Evolutionary conservation across 2,113 vertebrate species (phyloP).

Genomic region (human (Homo sapiens)): GRCh38 chr19:39467501-39468000

Average conservation of each 20-base stretch:
- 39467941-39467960: not conserved
- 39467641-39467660: not conserved
- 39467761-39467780: not conserved
- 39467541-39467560: not conserved
- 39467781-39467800: not conserved
- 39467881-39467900: not conserved
- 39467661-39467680: not conserved
- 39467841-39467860: not conserved
- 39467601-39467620: not conserved
- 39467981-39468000: not conserved
- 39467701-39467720: not conserved
- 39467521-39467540: fast-evolving
- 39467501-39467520: not conserved
- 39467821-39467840: not conserved
- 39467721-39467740: not conserved
- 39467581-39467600: not conserved
- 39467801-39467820: not conserved
- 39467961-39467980: not conserved
- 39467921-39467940: not conserved
- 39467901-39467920: not conserved
- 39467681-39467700: not conserved
- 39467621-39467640: not conserved
- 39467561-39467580: not conserved
- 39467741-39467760: not conserved
- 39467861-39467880: not conserved